Conservation (phyloP, 2,113 vertebrate genomes). For the Phoxinus phoxinus region DNA sequence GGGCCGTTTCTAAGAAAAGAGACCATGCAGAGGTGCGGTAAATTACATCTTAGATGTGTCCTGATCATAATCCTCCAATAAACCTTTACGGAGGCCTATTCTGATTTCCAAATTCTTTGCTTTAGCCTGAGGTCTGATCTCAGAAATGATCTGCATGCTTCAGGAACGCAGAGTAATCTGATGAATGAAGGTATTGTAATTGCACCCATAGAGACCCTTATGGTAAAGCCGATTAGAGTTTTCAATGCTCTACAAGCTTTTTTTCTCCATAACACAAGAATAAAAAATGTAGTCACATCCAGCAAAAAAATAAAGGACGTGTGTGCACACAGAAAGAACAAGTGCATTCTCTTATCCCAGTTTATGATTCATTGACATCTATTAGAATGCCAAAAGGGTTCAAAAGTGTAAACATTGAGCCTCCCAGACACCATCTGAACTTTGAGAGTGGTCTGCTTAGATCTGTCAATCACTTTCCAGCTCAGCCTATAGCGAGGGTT, state of each 20-base stretch:
- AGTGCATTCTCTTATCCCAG: too few relatives aligned
- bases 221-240: constrained; percentile 42
- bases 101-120: constrained; percentile 37
- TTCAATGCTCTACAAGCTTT: constrained; percentile 17
- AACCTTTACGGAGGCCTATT: constrained; percentile 6
- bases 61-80: constrained; percentile 22
- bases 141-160: constrained; percentile 30
- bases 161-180: constrained; percentile 15
- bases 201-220: constrained; percentile 7
- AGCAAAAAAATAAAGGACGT: neutral
- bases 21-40: constrained; percentile 10
- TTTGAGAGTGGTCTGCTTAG: too few relatives aligned
- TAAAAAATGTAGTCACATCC: neutral
- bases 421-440: too few relatives aligned
- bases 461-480: too few relatives aligned
- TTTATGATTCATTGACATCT: too few relatives aligned
- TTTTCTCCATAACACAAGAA: neutral
- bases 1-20: constrained; percentile 5
- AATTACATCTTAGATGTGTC: constrained; percentile 3
- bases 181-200: constrained; percentile 49
- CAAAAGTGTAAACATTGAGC: too few relatives aligned
- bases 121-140: constrained; percentile 32
- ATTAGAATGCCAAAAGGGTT: too few relatives aligned
- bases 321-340: too few relatives aligned
- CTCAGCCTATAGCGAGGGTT: too few relatives aligned